Conservation (phyloP, 2,797 vertebrate species). For the Iguana delicatissima region DNA sequence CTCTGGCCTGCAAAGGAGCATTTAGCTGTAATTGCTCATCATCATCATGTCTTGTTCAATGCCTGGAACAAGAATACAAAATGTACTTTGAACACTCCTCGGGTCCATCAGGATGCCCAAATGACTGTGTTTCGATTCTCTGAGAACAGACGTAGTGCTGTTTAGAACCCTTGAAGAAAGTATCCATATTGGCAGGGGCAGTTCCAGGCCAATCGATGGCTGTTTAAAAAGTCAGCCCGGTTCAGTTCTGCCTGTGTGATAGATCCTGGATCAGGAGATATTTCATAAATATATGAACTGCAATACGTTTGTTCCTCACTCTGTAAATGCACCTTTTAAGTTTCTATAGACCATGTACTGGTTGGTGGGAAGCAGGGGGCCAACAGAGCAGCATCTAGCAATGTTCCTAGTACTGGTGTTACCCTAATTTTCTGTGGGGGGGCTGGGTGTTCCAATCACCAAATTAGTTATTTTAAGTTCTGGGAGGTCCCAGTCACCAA, state of each 20-base stretch:
- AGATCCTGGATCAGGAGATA: no score
- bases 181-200: neutral
- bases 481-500: no score
- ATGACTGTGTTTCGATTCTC: neutral
- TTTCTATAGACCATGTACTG: no score
- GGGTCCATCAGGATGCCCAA: neutral
- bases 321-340: no score
- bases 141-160: neutral
- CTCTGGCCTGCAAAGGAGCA: slow-evolving; percentile 19
- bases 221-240: neutral
- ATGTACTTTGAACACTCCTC: neutral
- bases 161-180: neutral
- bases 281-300: no score
- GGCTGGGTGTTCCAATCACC: no score
- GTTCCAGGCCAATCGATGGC: neutral
- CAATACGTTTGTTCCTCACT: no score
- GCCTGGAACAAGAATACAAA: neutral
- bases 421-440: no score
- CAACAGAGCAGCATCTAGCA: no score
- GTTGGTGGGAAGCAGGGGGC: no score
- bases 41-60: neutral
- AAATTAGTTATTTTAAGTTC: no score
- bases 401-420: no score
- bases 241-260: neutral
- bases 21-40: slow-evolving; percentile 24